Conservation (phyloP, 2,888 invertebrate genomes). For the Schizaphis graminum region DNA sequence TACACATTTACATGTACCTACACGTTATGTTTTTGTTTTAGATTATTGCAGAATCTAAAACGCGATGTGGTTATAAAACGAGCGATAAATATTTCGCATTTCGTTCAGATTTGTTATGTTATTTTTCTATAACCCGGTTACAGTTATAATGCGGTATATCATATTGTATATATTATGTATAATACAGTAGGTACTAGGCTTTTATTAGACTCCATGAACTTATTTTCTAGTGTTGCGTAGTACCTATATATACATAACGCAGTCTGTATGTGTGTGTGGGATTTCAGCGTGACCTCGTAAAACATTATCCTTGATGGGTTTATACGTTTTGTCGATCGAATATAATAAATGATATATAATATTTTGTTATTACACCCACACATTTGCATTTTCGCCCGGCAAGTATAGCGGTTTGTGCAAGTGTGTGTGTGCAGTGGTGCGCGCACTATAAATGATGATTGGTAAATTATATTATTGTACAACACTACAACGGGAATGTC, state of each 20-base stretch:
- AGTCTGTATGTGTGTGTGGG: neutral
- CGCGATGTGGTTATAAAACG: neutral
- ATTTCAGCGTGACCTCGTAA: constrained; percentile 7
- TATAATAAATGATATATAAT: neutral
- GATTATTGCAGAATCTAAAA: neutral
- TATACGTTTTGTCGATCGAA: neutral
- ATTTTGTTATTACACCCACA: neutral
- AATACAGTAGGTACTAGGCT: neutral
- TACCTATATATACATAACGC: neutral
- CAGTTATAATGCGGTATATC: neutral
- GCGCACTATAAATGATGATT: neutral
- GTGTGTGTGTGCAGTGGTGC: neutral
- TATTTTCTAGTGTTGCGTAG: neutral
- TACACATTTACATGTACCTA: too few relatives aligned
- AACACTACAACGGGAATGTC: neutral
- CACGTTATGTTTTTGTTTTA: neutral
- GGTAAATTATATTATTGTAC: neutral
- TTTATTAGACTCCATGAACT: neutral
- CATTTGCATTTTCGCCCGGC: neutral
- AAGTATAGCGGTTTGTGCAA: neutral
- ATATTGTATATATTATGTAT: neutral
- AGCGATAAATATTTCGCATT: neutral
- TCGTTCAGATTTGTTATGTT: neutral
- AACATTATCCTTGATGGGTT: neutral
- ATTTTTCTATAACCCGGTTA: neutral